Evolutionary conservation across 2,113 vertebrate species (phyloP), one percentile per base, ranked within the genome.

Genomic region (Clupea harengus): DNA sequence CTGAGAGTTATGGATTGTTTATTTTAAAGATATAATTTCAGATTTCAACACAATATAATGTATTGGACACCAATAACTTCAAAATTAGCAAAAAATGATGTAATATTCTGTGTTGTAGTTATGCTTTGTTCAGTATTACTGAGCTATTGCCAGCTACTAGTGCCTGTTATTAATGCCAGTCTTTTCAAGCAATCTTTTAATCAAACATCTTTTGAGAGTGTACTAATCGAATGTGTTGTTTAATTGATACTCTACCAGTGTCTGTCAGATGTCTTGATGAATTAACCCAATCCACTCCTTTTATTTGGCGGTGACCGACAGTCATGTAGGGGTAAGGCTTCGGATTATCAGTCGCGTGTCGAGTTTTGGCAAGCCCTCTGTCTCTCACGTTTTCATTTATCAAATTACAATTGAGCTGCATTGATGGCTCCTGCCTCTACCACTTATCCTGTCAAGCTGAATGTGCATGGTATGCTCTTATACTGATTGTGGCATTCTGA

Each of bases 391-490:
- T 78, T 78, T 32, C 15, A 78, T 78, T 78, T 39, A 78, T 78
- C 72, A 78, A 78, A 78, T 78, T 78, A 78, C 72, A 32, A 78
- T 78, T 78, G 72, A 78, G 72, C 72, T 44, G 72, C 72, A 39
- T 78, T 78, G 72, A 78, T 78, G 72, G 0, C 0, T 6, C 25
- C 72, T 78, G 72, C 28, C 72, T 44, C 72, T 17, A 0, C 9
- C 72, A 13, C 39, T 78, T 78, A 39, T 0, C 72, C 72, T 32
- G 72, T 78, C 72, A 18, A 18, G 32, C 25, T 1, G 28, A 32
- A 44, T 78, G 39, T 78, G 72, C 72, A 39, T 78, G 72, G 39
- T 78, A 39, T 78, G 72, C 72, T 78, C 72, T 78, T 78, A 67
- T 28, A 78, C 28, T 17, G 72, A 32, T 39, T 1, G 72, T 3